phyloP scores from a whole-genome alignment of 2,113 vertebrate genomes.

The Nettapus auritus region DNA sequence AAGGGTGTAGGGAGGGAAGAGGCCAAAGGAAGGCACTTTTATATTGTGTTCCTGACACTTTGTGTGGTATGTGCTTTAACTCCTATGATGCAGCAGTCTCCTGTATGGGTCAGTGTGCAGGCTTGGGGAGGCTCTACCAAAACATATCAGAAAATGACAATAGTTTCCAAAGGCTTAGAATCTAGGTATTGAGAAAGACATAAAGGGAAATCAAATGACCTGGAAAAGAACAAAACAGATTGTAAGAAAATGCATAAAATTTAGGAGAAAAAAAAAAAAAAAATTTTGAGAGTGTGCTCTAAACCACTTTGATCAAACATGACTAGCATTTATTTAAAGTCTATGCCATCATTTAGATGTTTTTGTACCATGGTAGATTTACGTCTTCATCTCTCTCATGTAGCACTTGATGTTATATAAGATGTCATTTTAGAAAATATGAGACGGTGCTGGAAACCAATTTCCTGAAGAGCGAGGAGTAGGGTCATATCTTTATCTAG shows the following conservation, averaged over 20 bases:
- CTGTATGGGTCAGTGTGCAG: background rate
- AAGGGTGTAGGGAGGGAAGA: background rate
- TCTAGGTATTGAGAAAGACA: background rate
- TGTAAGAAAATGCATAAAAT: background rate
- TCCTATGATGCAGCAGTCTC: background rate
- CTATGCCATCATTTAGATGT: background rate
- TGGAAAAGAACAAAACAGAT: background rate
- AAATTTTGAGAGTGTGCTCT: background rate
- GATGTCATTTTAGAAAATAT: conserved; percentile 60
- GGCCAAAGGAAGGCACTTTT: background rate
- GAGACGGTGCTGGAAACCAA: conserved; percentile 50
- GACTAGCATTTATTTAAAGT: conserved; percentile 22
- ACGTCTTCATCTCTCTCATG: conserved; percentile 7
- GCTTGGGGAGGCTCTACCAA: background rate
- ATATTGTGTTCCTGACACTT: background rate
- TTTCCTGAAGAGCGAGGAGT: conserved; percentile 57
- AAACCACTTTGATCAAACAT: background rate
- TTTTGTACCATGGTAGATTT: background rate
- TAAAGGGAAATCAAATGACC: background rate
- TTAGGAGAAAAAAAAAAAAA: background rate
- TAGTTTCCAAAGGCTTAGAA: background rate
- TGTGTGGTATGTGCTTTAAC: background rate
- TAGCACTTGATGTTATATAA: conserved; percentile 27
- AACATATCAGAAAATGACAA: background rate
- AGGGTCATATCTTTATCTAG: conserved; percentile 28